Conservation (phyloP, 2,888 invertebrate species). For the Drosophila mulleri region DNA sequence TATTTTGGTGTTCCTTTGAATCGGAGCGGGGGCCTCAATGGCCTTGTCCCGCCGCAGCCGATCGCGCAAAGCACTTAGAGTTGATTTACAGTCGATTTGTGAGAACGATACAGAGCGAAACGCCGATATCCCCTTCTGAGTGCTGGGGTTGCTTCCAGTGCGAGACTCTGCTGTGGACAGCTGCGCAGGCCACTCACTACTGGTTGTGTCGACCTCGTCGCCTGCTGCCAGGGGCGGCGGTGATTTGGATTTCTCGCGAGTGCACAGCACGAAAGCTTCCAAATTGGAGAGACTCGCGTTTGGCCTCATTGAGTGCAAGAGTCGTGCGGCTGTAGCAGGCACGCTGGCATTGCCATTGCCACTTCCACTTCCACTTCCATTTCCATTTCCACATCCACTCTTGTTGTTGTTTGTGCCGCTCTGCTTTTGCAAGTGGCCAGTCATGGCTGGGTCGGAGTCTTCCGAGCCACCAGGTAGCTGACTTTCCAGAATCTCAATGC, state of each 20-base stretch:
- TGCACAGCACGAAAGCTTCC: constrained; percentile 78
- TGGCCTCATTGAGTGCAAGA: constrained; percentile 74
- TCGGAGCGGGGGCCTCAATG: constrained; percentile 71
- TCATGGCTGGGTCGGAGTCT: constrained; percentile 44
- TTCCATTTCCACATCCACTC: too few relatives aligned
- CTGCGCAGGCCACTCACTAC: constrained; percentile 83
- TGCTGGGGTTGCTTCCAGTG: constrained; percentile 83
- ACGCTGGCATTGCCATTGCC: constrained; percentile 1
- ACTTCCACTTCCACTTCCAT: too few relatives aligned
- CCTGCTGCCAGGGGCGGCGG: constrained; percentile 58
- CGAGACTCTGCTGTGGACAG: constrained; percentile 87
- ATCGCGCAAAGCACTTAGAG: constrained; percentile 82
- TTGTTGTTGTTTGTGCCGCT: constrained; percentile 69
- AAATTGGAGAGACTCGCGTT: constrained; percentile 84
- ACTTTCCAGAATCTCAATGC: constrained; percentile 81
- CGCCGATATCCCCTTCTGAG: constrained; percentile 88
- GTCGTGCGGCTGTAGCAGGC: constrained; percentile 47
- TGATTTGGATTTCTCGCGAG: constrained; percentile 80
- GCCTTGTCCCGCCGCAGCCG: constrained; percentile 82
- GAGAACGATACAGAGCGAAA: constrained; percentile 95
- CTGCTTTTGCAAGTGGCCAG: constrained; percentile 74
- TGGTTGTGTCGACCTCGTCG: constrained; percentile 50
- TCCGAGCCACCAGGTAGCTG: constrained; percentile 25
- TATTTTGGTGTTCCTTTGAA: constrained; percentile 47
- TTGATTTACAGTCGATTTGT: constrained; percentile 90